These are phyloP conservation scores for Tenthredo distinguenda DNA, from an alignment of 2,888 invertebrate genomes.

Conservation along the genomic window DNA sequence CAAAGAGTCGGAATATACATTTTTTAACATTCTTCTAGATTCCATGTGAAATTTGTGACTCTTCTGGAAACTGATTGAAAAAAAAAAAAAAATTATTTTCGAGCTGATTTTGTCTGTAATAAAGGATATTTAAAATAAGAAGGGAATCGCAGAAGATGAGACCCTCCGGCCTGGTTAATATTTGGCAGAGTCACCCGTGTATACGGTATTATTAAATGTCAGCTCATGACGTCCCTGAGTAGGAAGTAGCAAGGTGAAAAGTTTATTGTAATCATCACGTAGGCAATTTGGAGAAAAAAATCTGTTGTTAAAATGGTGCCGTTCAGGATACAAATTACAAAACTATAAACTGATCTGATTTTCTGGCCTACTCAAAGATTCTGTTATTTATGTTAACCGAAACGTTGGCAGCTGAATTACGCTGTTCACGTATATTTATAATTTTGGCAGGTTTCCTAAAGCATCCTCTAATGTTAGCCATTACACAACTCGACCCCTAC, in stretches of 20 bases:
- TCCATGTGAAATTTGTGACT: not conserved
- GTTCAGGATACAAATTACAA: conserved; percentile 11
- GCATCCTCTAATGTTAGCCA: conserved; percentile 37
- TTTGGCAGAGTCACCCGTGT: no score
- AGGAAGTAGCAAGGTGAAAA: not conserved
- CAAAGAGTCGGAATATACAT: not conserved
- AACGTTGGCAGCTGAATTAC: conserved; percentile 38
- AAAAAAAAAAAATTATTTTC: no score
- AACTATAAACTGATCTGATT: conserved; percentile 4
- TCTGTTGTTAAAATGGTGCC: not conserved
- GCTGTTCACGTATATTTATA: conserved; percentile 69
- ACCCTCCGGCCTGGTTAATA: not conserved
- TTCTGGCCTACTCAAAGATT: conserved; percentile 28
- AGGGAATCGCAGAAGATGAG: not conserved
- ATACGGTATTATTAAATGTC: not conserved
- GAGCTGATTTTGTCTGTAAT: not conserved
- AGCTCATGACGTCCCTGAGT: not conserved
- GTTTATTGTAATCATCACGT: not conserved
- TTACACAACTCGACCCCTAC: conserved; percentile 41
- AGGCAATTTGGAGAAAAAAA: not conserved
- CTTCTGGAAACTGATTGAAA: not conserved
- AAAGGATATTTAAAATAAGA: not conserved
- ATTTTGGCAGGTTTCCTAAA: conserved; percentile 72
- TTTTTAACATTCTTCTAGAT: not conserved
- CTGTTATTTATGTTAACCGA: conserved; percentile 44